Evolutionary conservation across 2,888 invertebrate species (phyloP).

Genomic region (Diachrysia chrysitis): DNA sequence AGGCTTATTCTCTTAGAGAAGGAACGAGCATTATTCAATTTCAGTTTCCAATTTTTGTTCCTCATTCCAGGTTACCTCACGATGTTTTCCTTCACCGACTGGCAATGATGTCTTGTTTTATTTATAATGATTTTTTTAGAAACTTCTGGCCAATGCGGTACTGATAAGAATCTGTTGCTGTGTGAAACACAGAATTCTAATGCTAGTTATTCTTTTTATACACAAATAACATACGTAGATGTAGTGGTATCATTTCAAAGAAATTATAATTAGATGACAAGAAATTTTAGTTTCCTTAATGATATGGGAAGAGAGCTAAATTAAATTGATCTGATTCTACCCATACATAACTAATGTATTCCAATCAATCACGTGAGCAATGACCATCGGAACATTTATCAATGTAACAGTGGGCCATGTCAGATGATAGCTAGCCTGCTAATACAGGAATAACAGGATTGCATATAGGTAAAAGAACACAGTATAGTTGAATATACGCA

Average conservation of each 20-base stretch:
- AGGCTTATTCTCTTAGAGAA: too few relatives aligned
- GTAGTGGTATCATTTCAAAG: neutral
- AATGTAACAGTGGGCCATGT: neutral
- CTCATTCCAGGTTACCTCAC: too few relatives aligned
- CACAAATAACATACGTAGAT: too few relatives aligned
- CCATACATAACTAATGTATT: neutral
- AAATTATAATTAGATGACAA: neutral
- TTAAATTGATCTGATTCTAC: neutral
- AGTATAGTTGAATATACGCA: neutral
- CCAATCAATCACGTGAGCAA: neutral
- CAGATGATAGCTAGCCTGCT: neutral
- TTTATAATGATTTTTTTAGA: too few relatives aligned
- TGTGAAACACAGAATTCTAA: too few relatives aligned
- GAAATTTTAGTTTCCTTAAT: neutral
- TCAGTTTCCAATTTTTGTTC: too few relatives aligned
- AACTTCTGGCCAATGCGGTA: too few relatives aligned
- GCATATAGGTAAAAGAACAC: neutral
- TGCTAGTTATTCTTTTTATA: too few relatives aligned
- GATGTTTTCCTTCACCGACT: too few relatives aligned
- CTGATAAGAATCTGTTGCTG: too few relatives aligned
- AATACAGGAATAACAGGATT: neutral
- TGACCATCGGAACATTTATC: neutral
- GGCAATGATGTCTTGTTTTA: too few relatives aligned
- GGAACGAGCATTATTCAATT: too few relatives aligned
- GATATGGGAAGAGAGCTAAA: neutral